Evolutionary conservation across 1,140 invertebrate genomes (phyloP), one percentile per base, ranked within the genome.

Genomic region (Caenorhabditis tropicalis): DNA sequence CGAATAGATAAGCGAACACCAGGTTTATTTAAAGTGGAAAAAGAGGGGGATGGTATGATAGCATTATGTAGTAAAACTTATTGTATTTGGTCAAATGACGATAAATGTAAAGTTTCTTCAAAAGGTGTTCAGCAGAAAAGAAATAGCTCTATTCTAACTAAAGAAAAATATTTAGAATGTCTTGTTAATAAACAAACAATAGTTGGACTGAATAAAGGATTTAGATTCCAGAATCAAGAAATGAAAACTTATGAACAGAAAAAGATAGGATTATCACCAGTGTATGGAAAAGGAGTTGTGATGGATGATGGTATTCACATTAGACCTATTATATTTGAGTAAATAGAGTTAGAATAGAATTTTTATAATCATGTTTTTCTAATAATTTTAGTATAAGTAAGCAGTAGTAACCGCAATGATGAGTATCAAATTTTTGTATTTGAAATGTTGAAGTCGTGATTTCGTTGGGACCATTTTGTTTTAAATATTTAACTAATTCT

Each of bases 341-440:
- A 29, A 58, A 31, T 31, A 53, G 16, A 24, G 56, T 12, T 29
- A 65, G 24, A 16, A 65, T 65, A 65, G 33, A 36, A 19, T 65
- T 36, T 65, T 74, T 39, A n/a, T 43, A 74, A 43, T 74, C 65
- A 39, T 39, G 5, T 39, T 39, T 48, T 86, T 86, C 82, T 33
- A 86, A 79, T 31, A 86, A 33, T 74, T 86, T 86, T 24, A 86
- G 31, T 19, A 86, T 9, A 48, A 85, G 79, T 80, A 86, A 58
- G 53, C 83, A 86, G 16, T 86, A 86, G 80, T 86, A 85, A 3
- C 83, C 81, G 74, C 81, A 85, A 70, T 85, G 84, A 85, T 85
- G 53, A 49, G 82, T 85, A 58, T 53, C 36, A 48, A 85, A 86
- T 16, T 86, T 60, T 86, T 86, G 85, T 29, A 86, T 86, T 85